These are phyloP conservation scores for Molorchus minor DNA, from an alignment of 2,888 invertebrate species.

Conservation along the genomic window DNA sequence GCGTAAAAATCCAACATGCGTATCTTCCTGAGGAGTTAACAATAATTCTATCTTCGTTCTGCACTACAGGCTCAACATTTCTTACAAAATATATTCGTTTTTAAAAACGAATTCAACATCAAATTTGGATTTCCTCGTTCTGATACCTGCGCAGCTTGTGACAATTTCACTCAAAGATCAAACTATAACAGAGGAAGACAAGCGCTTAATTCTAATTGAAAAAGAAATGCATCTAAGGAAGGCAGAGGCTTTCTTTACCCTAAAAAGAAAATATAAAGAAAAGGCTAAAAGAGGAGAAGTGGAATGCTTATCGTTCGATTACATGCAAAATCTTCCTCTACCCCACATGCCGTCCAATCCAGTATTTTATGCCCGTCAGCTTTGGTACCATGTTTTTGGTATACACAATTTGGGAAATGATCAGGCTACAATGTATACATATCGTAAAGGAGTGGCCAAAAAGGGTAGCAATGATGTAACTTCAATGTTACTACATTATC, in stretches of 20 bases:
- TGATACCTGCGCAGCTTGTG: background rate
- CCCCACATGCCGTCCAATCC: conserved; percentile 34
- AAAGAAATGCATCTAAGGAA: conserved; percentile 19
- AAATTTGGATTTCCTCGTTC: conserved; percentile 10
- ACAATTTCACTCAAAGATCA: conserved; percentile 2
- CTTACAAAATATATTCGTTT: conserved; percentile 9
- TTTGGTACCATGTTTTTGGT: conserved; percentile 39
- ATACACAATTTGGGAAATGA: conserved; percentile 34
- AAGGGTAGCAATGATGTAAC: conserved; percentile 34
- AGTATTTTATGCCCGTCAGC: conserved; percentile 34
- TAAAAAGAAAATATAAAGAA: conserved; percentile 31
- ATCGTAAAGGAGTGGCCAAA: conserved; percentile 27
- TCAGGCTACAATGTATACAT: conserved; percentile 33
- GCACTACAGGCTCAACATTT: background rate
- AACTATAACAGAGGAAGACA: background rate
- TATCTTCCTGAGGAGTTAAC: conserved; percentile 2
- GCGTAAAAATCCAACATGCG: background rate
- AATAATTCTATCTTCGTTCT: background rate
- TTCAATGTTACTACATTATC: conserved; percentile 33
- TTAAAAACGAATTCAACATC: conserved; percentile 2
- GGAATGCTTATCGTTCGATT: conserved; percentile 30
- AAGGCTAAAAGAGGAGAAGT: conserved; percentile 26
- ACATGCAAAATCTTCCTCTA: conserved; percentile 37
- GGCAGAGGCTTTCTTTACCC: conserved; percentile 13
- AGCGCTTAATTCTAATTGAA: conserved; percentile 6